Conservation (phyloP, 2,113 vertebrate genomes). For the Aix galericulata region DNA sequence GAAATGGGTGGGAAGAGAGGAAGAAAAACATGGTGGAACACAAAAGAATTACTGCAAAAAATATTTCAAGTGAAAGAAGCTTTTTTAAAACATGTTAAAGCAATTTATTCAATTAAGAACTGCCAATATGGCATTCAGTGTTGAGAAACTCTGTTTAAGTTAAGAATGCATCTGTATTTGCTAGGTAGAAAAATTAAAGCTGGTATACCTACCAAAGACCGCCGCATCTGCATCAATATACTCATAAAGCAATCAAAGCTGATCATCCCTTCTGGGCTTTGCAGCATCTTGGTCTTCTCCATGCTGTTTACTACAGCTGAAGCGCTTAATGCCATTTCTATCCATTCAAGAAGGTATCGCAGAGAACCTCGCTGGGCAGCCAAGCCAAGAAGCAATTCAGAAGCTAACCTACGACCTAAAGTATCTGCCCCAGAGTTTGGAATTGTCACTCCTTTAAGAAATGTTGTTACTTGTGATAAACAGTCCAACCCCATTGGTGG, state of each 20-base stretch:
- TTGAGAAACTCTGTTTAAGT: not conserved
- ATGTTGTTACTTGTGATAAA: slow-evolving; percentile 93
- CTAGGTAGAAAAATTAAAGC: not conserved
- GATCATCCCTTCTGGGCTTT: slow-evolving; percentile 91
- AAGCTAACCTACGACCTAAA: slow-evolving; percentile 91
- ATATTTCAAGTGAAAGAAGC: not conserved
- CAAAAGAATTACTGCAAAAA: not conserved
- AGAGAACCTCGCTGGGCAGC: slow-evolving; percentile 94
- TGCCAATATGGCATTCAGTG: not conserved
- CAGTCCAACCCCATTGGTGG: slow-evolving; percentile 97
- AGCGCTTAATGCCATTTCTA: slow-evolving; percentile 94
- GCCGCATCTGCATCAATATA: slow-evolving; percentile 95
- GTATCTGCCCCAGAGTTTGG: slow-evolving; percentile 95
- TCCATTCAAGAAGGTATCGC: slow-evolving; percentile 91
- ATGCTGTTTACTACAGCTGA: slow-evolving; percentile 88
- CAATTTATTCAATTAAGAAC: not conserved
- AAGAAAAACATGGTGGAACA: not conserved
- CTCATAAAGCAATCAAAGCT: slow-evolving; percentile 97
- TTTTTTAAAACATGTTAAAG: not conserved
- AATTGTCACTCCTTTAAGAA: slow-evolving; percentile 96
- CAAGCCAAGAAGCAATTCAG: slow-evolving; percentile 91
- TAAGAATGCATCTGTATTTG: not conserved
- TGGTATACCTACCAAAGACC: slow-evolving; percentile 88
- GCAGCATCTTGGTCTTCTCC: slow-evolving; percentile 83
- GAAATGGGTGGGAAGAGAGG: not conserved